These are phyloP conservation scores for Theodoxus fluviatilis DNA, from an alignment of 2,888 invertebrate species.

Conservation along the genomic window DNA sequence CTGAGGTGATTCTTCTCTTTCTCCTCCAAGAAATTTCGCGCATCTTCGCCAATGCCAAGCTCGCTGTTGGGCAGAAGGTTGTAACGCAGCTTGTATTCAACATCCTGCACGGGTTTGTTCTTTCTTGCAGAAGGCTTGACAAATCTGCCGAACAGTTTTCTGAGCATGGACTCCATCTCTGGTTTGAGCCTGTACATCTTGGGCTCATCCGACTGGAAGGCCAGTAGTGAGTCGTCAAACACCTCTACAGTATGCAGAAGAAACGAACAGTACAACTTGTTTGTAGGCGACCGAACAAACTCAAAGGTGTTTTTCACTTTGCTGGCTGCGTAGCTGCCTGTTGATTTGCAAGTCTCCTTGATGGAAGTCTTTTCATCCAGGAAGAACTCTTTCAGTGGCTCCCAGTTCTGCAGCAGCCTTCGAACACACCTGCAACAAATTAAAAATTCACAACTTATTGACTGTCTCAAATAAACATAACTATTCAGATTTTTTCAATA, in stretches of 20 bases:
- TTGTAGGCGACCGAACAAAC: constrained; percentile 10
- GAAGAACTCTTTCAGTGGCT: constrained; percentile 14
- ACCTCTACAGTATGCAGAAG: neutral
- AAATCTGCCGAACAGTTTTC: neutral
- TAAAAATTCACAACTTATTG: too few relatives aligned
- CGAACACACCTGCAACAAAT: neutral
- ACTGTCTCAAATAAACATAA: too few relatives aligned
- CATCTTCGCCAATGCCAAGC: constrained; percentile 21
- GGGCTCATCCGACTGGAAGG: constrained; percentile 8
- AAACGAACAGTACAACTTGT: constrained; percentile 6
- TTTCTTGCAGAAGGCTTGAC: constrained; percentile 11
- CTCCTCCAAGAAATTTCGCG: constrained; percentile 8
- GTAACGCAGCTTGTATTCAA: neutral
- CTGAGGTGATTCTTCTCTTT: neutral
- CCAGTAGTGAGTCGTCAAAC: neutral
- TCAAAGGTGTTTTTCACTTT: constrained; percentile 7
- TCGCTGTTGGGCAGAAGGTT: constrained; percentile 14
- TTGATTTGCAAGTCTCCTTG: constrained; percentile 2
- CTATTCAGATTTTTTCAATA: too few relatives aligned
- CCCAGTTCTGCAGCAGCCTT: constrained; percentile 7
- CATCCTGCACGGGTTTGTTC: neutral
- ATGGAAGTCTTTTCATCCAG: neutral
- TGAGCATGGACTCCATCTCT: constrained; percentile 12
- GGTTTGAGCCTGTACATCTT: neutral
- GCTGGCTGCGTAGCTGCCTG: constrained; percentile 12